Conservation (phyloP, 2,113 vertebrate species). For the Cryptomyrus ogoouensis region DNA sequence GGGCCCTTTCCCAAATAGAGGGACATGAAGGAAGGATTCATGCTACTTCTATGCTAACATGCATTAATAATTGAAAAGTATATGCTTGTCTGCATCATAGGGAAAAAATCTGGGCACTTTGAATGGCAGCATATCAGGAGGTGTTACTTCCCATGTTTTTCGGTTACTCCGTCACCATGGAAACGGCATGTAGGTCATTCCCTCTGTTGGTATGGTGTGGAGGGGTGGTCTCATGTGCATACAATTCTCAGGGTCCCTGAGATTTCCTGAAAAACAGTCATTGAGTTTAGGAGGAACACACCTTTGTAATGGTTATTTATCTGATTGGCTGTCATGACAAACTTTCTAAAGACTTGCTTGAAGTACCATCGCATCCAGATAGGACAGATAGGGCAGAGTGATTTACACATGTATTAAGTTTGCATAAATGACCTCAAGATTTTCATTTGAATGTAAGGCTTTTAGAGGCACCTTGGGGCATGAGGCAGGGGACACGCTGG, state of each 20-base stretch:
- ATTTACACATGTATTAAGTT: background rate
- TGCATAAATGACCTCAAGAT: background rate
- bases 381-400: slow-evolving; percentile 24
- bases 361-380: slow-evolving; percentile 39
- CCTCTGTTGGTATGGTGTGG: background rate
- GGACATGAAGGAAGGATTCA: background rate
- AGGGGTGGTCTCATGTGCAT: background rate
- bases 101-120: background rate
- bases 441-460: background rate
- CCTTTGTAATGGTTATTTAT: background rate
- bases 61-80: background rate
- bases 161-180: background rate
- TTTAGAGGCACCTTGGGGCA: background rate
- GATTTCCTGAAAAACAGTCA: background rate
- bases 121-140: background rate
- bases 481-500: background rate
- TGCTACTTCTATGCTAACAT: background rate
- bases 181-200: background rate
- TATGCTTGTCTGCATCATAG: background rate
- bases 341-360: background rate
- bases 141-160: background rate
- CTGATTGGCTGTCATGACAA: background rate
- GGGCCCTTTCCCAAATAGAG: background rate
- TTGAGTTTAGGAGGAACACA: background rate
- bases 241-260: background rate